Percentiles rank a stretch among this genome's conserved stretches.
Evolutionary conservation across 2,797 vertebrate species (phyloP).

Genomic region (Alauda arvensis): DNA sequence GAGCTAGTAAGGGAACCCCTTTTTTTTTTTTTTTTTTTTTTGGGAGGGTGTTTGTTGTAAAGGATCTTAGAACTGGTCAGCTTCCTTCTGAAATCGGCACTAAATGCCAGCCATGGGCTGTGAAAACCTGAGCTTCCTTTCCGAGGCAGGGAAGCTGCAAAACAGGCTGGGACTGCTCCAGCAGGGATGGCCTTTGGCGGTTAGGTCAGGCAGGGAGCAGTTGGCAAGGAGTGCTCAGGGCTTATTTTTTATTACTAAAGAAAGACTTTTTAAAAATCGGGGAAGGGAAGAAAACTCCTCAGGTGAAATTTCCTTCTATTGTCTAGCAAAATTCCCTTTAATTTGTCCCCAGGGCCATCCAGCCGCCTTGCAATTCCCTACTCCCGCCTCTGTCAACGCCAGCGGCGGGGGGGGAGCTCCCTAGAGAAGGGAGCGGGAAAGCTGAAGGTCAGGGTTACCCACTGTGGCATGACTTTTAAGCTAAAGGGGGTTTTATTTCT

Average conservation of each 20-base stretch:
- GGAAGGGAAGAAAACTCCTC: neutral
- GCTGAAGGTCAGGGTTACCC: slow-evolving; percentile 80
- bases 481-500: slow-evolving; percentile 80
- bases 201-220: slow-evolving; percentile 59
- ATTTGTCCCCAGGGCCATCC: slow-evolving; percentile 75
- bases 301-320: slow-evolving; percentile 72
- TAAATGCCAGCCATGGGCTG: slow-evolving; percentile 77
- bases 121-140: slow-evolving; percentile 72
- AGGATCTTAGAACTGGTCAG: slow-evolving; percentile 34
- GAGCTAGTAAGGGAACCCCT: neutral
- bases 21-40: too few species aligned
- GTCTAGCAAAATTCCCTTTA: slow-evolving; percentile 72
- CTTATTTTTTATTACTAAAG: slow-evolving; percentile 78
- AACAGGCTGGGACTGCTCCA: neutral
- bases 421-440: slow-evolving; percentile 52
- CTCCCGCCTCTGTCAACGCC: slow-evolving; percentile 38
- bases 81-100: slow-evolving; percentile 55
- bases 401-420: slow-evolving; percentile 47
- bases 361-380: neutral
- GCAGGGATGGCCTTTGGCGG: slow-evolving; percentile 48
- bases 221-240: slow-evolving; percentile 67
- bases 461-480: slow-evolving; percentile 83
- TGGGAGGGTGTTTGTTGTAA: neutral
- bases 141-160: too few species aligned
- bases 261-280: slow-evolving; percentile 3